Conservation (phyloP, 2,888 invertebrate species). For the Drosophila limbata region DNA sequence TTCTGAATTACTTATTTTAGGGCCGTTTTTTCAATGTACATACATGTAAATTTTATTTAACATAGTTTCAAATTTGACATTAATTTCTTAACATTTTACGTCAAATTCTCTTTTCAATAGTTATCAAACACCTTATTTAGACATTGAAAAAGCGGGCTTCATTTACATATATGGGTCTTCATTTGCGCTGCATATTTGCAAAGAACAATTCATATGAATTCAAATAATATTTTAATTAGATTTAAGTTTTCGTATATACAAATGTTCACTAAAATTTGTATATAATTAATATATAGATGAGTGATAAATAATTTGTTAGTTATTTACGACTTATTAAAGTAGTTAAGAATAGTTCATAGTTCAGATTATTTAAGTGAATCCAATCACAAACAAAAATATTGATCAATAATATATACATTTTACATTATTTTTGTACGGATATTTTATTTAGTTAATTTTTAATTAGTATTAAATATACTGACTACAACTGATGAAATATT, state of each 20-base stretch:
- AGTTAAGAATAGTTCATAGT: slow-evolving; percentile 32
- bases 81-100: too few relatives aligned
- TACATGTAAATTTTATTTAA: too few relatives aligned
- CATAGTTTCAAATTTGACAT: too few relatives aligned
- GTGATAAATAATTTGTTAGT: slow-evolving; percentile 4
- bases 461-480: slow-evolving; percentile 6
- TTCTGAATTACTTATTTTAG: too few relatives aligned
- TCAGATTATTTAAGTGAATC: slow-evolving; percentile 33
- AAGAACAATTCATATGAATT: background rate
- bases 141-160: too few relatives aligned
- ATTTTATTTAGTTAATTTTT: slow-evolving; percentile 19
- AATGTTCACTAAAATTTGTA: slow-evolving; percentile 3
- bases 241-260: slow-evolving; percentile 30
- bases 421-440: slow-evolving; percentile 8
- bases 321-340: slow-evolving; percentile 2
- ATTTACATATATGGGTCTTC: slow-evolving; percentile 9
- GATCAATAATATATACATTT: background rate
- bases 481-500: slow-evolving; percentile 13
- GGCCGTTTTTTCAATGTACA: too few relatives aligned
- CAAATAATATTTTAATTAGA: slow-evolving; percentile 10
- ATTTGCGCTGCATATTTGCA: slow-evolving; percentile 21
- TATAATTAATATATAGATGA: slow-evolving; percentile 13
- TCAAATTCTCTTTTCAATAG: too few relatives aligned
- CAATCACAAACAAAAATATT: slow-evolving; percentile 1
- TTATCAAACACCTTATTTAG: too few relatives aligned